Conservation (phyloP, 2,113 vertebrate genomes). For the Hoplias malabaricus region DNA sequence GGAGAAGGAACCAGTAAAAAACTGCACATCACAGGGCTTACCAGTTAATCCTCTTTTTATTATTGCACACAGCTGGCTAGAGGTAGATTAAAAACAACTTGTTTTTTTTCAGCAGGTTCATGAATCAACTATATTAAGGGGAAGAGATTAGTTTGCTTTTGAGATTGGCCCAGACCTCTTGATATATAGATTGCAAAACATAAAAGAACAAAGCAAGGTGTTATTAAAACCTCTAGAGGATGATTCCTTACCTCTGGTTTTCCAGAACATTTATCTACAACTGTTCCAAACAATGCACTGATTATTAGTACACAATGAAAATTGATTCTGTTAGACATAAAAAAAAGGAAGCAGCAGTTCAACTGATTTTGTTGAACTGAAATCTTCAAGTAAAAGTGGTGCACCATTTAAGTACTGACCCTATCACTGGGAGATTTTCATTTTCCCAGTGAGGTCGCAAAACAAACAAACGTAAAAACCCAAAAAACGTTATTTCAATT, state of each 20-base stretch:
- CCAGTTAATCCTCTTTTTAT: slow-evolving; percentile 78
- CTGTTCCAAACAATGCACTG: not conserved
- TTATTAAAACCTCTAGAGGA: slow-evolving; percentile 9
- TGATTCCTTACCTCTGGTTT: not conserved
- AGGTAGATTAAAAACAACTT: slow-evolving; percentile 76
- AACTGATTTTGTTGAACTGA: too few relatives aligned
- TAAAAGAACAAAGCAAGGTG: not conserved
- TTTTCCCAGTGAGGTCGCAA: too few relatives aligned
- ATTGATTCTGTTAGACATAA: too few relatives aligned
- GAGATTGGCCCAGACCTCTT: slow-evolving; percentile 64
- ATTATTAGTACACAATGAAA: too few relatives aligned
- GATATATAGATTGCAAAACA: slow-evolving; percentile 57
- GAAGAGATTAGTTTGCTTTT: slow-evolving; percentile 71
- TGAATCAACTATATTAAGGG: slow-evolving; percentile 75
- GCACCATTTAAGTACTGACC: too few relatives aligned
- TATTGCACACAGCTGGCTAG: slow-evolving; percentile 67
- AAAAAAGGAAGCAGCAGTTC: too few relatives aligned
- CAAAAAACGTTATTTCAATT: too few relatives aligned
- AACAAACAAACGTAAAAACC: too few relatives aligned
- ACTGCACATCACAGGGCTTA: slow-evolving; percentile 67
- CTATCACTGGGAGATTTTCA: too few relatives aligned
- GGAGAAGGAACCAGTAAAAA: slow-evolving; percentile 54
- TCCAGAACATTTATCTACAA: not conserved
- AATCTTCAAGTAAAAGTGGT: too few relatives aligned
- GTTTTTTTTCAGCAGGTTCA: slow-evolving; percentile 66